Evolutionary conservation across 2,797 vertebrate species (phyloP).

Genomic region (Rhadinocentrus ornatus): DNA sequence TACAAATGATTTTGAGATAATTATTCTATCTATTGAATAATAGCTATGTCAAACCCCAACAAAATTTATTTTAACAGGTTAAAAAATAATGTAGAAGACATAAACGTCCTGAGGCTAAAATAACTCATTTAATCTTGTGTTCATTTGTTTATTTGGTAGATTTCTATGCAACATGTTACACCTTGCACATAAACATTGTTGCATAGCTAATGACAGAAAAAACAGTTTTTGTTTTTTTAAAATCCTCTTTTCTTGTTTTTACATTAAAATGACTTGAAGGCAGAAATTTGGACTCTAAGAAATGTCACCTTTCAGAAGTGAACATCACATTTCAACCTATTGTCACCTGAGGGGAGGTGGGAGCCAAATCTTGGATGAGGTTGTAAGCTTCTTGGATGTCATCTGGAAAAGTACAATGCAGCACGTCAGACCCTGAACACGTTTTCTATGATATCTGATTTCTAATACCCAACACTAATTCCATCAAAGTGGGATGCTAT

Average conservation of each 20-base stretch:
- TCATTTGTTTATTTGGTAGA: no score
- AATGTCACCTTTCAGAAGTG: not conserved
- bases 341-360: constrained; percentile 91
- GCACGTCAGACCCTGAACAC: not conserved
- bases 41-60: no score
- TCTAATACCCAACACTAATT: no score
- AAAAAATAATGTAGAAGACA: not conserved
- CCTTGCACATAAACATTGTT: no score
- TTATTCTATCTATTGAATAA: not conserved
- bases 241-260: no score
- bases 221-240: not conserved
- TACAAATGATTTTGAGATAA: constrained; percentile 17
- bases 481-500: no score
- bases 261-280: not conserved
- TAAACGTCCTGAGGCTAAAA: no score
- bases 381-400: constrained; percentile 97
- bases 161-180: no score
- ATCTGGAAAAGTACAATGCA: constrained; percentile 79
- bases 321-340: not conserved
- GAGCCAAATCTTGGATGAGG: constrained; percentile 95
- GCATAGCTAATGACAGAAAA: not conserved
- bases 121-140: no score
- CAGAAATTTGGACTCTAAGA: not conserved
- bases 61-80: no score
- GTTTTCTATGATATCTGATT: constrained; percentile 10